phyloP scores from a whole-genome alignment of 2,797 vertebrate genomes.

The Hydrocynus forskahlii region DNA sequence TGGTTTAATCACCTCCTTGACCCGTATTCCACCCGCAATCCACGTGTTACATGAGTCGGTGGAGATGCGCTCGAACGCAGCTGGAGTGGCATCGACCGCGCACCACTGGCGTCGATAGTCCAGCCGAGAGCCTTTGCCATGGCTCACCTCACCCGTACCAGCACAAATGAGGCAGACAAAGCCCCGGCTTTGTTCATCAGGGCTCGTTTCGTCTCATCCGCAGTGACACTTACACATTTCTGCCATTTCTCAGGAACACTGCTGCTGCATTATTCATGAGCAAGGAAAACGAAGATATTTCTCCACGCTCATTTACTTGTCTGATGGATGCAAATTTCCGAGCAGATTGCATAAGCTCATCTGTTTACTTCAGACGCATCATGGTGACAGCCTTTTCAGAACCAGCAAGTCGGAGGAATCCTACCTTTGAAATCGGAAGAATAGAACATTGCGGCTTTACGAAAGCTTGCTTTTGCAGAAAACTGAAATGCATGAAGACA shows the following conservation, averaged over 20 bases:
- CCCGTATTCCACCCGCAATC: conserved; percentile 42
- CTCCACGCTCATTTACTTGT: conserved; percentile 23
- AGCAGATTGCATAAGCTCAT: conserved; percentile 27
- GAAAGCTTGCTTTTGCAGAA: not conserved
- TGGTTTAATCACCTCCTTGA: conserved; percentile 50
- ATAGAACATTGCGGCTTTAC: not conserved
- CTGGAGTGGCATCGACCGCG: conserved; percentile 46
- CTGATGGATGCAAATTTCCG: conserved; percentile 26
- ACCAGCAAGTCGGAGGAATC: conserved; percentile 1
- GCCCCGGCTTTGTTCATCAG: conserved; percentile 41
- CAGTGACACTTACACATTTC: conserved; percentile 26
- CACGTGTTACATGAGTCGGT: conserved; percentile 46
- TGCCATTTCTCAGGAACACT: conserved; percentile 49
- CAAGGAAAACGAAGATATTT: conserved; percentile 38
- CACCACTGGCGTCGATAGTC: conserved; percentile 48
- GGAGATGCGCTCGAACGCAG: conserved; percentile 42
- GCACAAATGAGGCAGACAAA: conserved; percentile 57
- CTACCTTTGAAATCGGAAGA: not conserved
- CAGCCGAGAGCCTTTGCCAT: conserved; percentile 41
- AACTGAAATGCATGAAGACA: too few species aligned
- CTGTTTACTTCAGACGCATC: conserved; percentile 32
- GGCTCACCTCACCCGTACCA: conserved; percentile 25
- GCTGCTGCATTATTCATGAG: conserved; percentile 45
- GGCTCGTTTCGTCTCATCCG: conserved; percentile 44
- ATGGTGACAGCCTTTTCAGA: conserved; percentile 16